phyloP scores from a whole-genome alignment of 1,140 invertebrate species.

The Drosophila jambulina region DNA sequence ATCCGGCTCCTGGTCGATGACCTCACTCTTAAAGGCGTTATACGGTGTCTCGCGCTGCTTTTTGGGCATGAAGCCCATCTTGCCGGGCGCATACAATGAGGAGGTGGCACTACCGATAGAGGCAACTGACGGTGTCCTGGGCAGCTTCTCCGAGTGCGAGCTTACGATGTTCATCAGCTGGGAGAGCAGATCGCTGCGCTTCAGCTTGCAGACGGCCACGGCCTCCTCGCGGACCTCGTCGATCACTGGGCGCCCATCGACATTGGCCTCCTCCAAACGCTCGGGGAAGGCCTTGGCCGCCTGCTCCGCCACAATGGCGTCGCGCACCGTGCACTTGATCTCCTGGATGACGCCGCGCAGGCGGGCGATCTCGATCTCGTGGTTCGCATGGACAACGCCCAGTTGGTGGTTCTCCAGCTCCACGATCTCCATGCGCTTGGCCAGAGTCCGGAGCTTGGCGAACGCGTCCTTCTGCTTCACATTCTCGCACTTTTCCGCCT shows the following conservation, averaged over 20 bases:
- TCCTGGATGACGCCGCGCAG: slow-evolving; percentile 87
- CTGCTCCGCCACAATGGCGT: slow-evolving; percentile 86
- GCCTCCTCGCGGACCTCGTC: slow-evolving; percentile 58
- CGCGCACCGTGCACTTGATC: slow-evolving; percentile 87
- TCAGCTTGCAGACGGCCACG: slow-evolving; percentile 84
- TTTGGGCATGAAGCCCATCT: slow-evolving; percentile 86
- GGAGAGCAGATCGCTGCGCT: slow-evolving; percentile 86
- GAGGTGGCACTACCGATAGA: slow-evolving; percentile 82
- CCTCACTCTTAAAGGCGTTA: slow-evolving; percentile 47
- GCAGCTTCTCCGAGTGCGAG: slow-evolving; percentile 63
- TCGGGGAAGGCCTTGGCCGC: slow-evolving; percentile 82
- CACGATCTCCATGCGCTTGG: slow-evolving; percentile 87
- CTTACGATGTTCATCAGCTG: slow-evolving; percentile 86
- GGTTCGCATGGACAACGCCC: slow-evolving; percentile 85
- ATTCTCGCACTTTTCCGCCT: slow-evolving; percentile 50
- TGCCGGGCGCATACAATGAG: slow-evolving; percentile 86
- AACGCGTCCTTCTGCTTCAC: slow-evolving; percentile 79
- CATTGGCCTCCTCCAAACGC: slow-evolving; percentile 39
- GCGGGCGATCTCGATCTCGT: slow-evolving; percentile 86
- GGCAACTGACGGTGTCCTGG: slow-evolving; percentile 57
- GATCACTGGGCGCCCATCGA: slow-evolving; percentile 43
- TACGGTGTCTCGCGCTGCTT: slow-evolving; percentile 65
- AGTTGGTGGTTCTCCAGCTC: slow-evolving; percentile 86
- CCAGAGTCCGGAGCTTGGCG: slow-evolving; percentile 86
- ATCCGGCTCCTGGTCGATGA: slow-evolving; percentile 39